A percentile compares a stretch with the other conserved stretches of the same genome.
Evolutionary conservation across 2,888 invertebrate species (phyloP).

Genomic region (Scaptomyza tumidula): DNA sequence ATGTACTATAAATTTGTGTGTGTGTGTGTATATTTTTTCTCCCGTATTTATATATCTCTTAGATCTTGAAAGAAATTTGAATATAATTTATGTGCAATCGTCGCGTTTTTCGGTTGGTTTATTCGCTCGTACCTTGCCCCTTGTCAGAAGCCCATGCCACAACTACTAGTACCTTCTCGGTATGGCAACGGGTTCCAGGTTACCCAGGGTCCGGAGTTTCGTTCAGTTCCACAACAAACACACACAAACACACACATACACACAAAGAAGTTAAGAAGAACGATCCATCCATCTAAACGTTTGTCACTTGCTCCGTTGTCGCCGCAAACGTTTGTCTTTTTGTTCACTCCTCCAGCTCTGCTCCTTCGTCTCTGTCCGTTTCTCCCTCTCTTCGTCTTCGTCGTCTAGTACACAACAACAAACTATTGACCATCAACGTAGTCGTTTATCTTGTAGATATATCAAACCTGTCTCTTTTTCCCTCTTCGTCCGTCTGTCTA

Average conservation of each 20-base stretch:
- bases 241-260: too few relatives aligned
- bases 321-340: conserved; percentile 76
- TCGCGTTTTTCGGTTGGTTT: conserved; percentile 75
- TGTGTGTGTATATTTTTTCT: conserved; percentile 47
- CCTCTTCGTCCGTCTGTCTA: not conserved
- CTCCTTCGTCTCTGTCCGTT: conserved; percentile 64
- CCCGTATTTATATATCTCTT: conserved; percentile 76
- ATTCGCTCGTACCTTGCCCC: conserved; percentile 47
- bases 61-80: conserved; percentile 78
- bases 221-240: conserved; percentile 15
- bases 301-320: conserved; percentile 76
- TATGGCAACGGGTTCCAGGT: conserved; percentile 10
- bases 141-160: conserved; percentile 9
- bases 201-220: not conserved
- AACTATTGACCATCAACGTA: conserved; percentile 55
- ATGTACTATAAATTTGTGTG: conserved; percentile 47
- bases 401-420: conserved; percentile 29
- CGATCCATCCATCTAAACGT: conserved; percentile 79
- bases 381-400: conserved; percentile 19
- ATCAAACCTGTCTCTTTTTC: conserved; percentile 43
- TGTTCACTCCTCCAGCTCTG: conserved; percentile 64
- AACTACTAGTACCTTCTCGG: not conserved
- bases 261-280: too few relatives aligned
- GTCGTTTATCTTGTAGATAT: conserved; percentile 67
- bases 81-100: conserved; percentile 82